Conservation (phyloP, 2,888 invertebrate genomes). For the Lottia gigantea region DNA sequence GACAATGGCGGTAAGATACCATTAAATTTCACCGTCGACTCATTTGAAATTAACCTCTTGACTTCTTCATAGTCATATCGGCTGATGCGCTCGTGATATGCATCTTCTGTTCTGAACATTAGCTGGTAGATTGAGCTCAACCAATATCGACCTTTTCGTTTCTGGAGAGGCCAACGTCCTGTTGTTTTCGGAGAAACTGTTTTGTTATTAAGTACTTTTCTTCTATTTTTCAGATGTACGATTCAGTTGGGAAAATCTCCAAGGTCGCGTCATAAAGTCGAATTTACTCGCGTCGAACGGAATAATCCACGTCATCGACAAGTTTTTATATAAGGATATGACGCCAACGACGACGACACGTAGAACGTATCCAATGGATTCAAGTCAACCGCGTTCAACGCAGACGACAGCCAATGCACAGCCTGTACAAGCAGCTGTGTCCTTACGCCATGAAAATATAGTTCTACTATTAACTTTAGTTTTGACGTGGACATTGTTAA, state of each 20-base stretch:
- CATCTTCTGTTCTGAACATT: too few relatives aligned
- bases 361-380: background rate
- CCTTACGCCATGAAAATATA: background rate
- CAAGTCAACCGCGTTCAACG: background rate
- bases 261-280: slow-evolving; percentile 41
- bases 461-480: background rate
- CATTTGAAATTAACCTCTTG: too few relatives aligned
- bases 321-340: slow-evolving; percentile 42
- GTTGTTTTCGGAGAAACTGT: too few relatives aligned
- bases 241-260: slow-evolving; percentile 43
- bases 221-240: slow-evolving; percentile 40
- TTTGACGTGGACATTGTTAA: background rate
- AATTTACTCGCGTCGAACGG: slow-evolving; percentile 55
- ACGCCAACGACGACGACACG: slow-evolving; percentile 35
- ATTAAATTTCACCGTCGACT: background rate
- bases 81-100: too few relatives aligned
- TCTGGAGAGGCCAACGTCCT: background rate
- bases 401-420: slow-evolving; percentile 4
- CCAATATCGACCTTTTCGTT: too few relatives aligned
- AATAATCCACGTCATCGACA: slow-evolving; percentile 54
- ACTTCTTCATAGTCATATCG: too few relatives aligned
- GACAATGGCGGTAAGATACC: slow-evolving; percentile 26
- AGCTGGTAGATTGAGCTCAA: too few relatives aligned
- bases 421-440: background rate
- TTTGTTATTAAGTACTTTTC: background rate